These are phyloP conservation scores for Nycteola revayana DNA, from an alignment of 2,888 invertebrate genomes.

Conservation along the genomic window DNA sequence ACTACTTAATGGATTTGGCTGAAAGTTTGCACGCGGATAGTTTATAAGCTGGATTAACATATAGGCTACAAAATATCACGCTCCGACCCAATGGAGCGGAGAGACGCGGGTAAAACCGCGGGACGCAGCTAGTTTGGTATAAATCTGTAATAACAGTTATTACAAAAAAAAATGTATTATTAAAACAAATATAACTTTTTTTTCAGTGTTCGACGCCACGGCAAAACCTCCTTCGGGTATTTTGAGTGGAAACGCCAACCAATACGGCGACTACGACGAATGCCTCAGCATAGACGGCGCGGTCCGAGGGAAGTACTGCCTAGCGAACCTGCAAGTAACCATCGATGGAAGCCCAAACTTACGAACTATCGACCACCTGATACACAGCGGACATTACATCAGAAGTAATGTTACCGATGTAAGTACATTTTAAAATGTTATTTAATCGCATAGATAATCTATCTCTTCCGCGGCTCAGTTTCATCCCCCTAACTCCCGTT, in stretches of 20 bases:
- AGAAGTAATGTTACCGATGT: constrained; percentile 79
- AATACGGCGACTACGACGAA: constrained; percentile 87
- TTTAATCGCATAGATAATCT: background rate
- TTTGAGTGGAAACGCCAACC: constrained; percentile 86
- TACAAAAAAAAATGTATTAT: too few species aligned
- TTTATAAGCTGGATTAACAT: too few species aligned
- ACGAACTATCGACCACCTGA: constrained; percentile 58
- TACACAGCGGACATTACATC: constrained; percentile 79
- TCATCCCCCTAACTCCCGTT: too few species aligned
- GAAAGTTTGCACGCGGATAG: too few species aligned
- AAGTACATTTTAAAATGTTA: constrained; percentile 40
- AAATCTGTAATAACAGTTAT: too few species aligned
- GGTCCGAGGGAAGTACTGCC: constrained; percentile 85
- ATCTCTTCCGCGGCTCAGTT: too few species aligned
- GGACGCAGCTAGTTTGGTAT: too few species aligned
- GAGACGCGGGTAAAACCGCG: too few species aligned
- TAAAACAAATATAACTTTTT: too few species aligned
- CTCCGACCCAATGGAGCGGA: too few species aligned
- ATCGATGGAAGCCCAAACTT: constrained; percentile 45
- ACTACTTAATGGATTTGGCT: too few species aligned
- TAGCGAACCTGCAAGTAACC: constrained; percentile 79
- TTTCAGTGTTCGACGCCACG: constrained; percentile 87
- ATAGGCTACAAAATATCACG: too few species aligned
- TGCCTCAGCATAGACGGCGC: constrained; percentile 80
- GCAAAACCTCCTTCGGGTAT: constrained; percentile 87